A percentile compares a stretch with the other conserved stretches of the same genome.
Conservation (phyloP, 2,888 invertebrate species). For the Odontocerum albicorne region DNA sequence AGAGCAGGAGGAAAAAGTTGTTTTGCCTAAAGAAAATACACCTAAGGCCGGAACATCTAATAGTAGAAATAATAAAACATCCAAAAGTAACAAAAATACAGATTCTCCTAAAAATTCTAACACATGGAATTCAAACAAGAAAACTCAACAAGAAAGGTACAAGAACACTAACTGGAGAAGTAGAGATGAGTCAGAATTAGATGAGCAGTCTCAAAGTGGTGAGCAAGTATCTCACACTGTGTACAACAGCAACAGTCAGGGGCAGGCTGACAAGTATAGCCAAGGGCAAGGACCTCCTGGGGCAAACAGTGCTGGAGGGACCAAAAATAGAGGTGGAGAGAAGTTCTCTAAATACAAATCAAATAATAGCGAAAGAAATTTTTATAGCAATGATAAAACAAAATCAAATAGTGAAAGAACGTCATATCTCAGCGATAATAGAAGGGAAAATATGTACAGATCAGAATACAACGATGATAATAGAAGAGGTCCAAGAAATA, state of each 20-base stretch:
- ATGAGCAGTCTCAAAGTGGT: neutral
- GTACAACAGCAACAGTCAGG: slow-evolving; percentile 20
- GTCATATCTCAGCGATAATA: no score
- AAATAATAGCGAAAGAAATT: slow-evolving; percentile 32
- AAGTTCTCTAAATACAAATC: slow-evolving; percentile 13
- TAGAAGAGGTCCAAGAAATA: no score
- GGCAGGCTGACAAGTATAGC: neutral
- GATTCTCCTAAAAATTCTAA: slow-evolving; percentile 3
- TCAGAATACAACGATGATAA: no score
- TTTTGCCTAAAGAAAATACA: neutral
- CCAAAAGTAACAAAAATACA: neutral
- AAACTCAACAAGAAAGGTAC: neutral
- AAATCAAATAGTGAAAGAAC: no score
- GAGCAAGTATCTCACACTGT: slow-evolving; percentile 16
- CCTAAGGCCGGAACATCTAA: neutral
- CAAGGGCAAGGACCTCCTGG: neutral
- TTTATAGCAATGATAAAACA: slow-evolving; percentile 25
- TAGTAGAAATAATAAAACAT: no score
- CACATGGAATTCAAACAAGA: slow-evolving; percentile 20
- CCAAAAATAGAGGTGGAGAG: slow-evolving; percentile 3
- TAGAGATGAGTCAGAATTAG: slow-evolving; percentile 10
- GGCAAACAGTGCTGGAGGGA: neutral
- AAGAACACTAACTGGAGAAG: slow-evolving; percentile 26
- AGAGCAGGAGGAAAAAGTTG: neutral
- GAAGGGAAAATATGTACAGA: no score